These are phyloP conservation scores for Danio albolineatus DNA, from an alignment of 2,797 vertebrate species.

Conservation along the genomic window DNA sequence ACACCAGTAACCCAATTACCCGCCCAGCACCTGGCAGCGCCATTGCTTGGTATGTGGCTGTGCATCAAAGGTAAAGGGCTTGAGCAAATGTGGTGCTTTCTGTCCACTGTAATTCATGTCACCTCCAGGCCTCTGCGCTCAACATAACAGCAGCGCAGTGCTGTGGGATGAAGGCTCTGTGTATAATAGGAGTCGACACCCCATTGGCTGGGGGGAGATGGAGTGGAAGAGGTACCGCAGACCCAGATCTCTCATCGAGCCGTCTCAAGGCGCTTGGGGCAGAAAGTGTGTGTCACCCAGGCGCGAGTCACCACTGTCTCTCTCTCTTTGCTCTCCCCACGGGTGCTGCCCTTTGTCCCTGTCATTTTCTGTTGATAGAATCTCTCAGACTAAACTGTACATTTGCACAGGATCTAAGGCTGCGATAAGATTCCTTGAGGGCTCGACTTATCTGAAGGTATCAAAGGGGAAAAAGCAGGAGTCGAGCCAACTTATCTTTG, in stretches of 20 bases:
- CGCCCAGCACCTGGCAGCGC: slow-evolving; percentile 49
- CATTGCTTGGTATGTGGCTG: slow-evolving; percentile 39
- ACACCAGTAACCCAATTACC: slow-evolving; percentile 56
- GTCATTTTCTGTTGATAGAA: slow-evolving; percentile 78
- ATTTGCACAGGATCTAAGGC: slow-evolving; percentile 78
- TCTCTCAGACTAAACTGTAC: slow-evolving; percentile 79
- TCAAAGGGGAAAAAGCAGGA: slow-evolving; percentile 69
- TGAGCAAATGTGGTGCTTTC: slow-evolving; percentile 65
- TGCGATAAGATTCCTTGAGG: slow-evolving; percentile 77
- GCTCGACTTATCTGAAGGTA: slow-evolving; percentile 80
- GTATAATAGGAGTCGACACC: slow-evolving; percentile 54
- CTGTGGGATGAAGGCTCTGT: slow-evolving; percentile 48
- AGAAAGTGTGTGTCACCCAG: slow-evolving; percentile 53
- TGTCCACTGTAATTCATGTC: slow-evolving; percentile 72
- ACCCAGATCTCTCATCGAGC: slow-evolving; percentile 40
- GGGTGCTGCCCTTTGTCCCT: slow-evolving; percentile 73
- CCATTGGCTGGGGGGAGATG: slow-evolving; percentile 41
- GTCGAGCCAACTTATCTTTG: slow-evolving; percentile 66
- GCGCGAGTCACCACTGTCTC: slow-evolving; percentile 16
- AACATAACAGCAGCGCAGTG: slow-evolving; percentile 69
- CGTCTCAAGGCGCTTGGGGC: slow-evolving; percentile 28
- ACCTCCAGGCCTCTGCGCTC: slow-evolving; percentile 60
- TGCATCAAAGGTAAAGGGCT: slow-evolving; percentile 47
- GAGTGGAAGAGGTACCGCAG: slow-evolving; percentile 40
- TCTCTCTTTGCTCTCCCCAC: slow-evolving; percentile 58